Percentiles rank a stretch among this genome's conserved stretches.
Conservation (phyloP, 92 coral and sea anemone species). For the Porites divaricata region DNA sequence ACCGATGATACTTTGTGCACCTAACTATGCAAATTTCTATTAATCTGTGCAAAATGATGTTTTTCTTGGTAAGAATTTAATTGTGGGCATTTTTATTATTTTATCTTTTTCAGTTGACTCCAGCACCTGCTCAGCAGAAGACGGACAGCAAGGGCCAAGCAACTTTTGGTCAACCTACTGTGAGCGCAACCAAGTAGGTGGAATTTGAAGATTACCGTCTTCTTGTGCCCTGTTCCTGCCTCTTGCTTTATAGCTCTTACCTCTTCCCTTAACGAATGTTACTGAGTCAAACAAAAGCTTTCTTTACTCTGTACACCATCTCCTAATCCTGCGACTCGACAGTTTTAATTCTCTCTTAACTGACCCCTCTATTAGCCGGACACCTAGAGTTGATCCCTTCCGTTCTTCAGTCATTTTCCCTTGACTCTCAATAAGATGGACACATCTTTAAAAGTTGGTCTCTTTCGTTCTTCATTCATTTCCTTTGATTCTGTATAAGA, state of each 20-base stretch:
- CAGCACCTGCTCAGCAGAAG: slow-evolving; percentile 77
- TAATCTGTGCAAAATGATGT: background rate
- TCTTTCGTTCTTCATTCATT: no score
- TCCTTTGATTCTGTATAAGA: no score
- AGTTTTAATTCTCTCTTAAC: no score
- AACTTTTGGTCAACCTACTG: slow-evolving; percentile 75
- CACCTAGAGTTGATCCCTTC: no score
- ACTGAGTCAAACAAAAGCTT: background rate
- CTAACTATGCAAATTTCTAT: no score
- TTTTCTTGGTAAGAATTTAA: background rate
- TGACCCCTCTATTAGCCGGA: no score
- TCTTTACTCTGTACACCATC: no score
- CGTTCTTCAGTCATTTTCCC: no score
- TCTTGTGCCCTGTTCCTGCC: background rate
- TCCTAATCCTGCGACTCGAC: no score
- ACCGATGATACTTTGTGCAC: no score
- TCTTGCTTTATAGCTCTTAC: background rate
- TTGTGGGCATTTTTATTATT: background rate
- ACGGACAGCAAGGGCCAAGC: slow-evolving; percentile 88
- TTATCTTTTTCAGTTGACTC: slow-evolving; percentile 64
- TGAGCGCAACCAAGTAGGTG: slow-evolving; percentile 82
- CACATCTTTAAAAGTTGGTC: no score
- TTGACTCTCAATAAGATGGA: no score
- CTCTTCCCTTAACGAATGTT: background rate
- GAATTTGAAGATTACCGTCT: background rate